Evolutionary conservation across 2,113 vertebrate species (phyloP), one percentile per base, ranked within the genome.

Genomic region (Zapus hudsonius): DNA sequence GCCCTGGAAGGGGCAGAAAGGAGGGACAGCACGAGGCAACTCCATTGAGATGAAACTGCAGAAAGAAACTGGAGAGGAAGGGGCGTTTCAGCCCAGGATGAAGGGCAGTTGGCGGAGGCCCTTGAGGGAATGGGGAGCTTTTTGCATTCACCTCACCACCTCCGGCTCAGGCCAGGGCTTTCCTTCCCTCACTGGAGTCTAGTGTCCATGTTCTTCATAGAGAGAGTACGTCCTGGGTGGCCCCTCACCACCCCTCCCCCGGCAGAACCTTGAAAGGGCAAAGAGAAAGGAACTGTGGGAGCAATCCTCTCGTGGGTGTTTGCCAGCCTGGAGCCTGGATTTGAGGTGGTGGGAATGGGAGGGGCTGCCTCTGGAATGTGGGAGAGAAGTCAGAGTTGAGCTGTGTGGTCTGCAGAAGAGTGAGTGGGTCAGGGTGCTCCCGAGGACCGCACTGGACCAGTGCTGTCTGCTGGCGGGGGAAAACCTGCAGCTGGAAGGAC

Each of bases 281-380:
- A 84, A 96, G 90, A 93, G 91, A 94, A 86, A 64, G 67, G 95
- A 44, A 94, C 94, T 95, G 44, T 97, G 95, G 95, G 95, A 94
- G 94, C 92, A 87, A 10, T 67, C 40, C 42, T 95, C 40, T 92
- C 22, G 89, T 96, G 93, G 93, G 95, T 94, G 95, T 94, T 47
- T 59, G 95, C 84, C 59, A 91, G 96, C 78, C 64, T 42, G 63
- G 82, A 90, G 90, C 85, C 66, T 80, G 63, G 81, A 92, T 92
- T 96, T 96, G 95, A 95, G 92, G 94, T 84, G 85, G 94, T 92
- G 82, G 84, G 82, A 84, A 82, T 40, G 87, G 88, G 89, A 84
- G 75, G 75, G 33, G 33, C 75, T 70, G 57, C 59, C 74, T 95
- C 78, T 95, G 95, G 94, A 94, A 95, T 96, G 91, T 57, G 70